A percentile compares a stretch with the other conserved stretches of the same genome.
Evolutionary conservation across 2,797 vertebrate species (phyloP).

Genomic region (Anomalospiza imberbis): DNA sequence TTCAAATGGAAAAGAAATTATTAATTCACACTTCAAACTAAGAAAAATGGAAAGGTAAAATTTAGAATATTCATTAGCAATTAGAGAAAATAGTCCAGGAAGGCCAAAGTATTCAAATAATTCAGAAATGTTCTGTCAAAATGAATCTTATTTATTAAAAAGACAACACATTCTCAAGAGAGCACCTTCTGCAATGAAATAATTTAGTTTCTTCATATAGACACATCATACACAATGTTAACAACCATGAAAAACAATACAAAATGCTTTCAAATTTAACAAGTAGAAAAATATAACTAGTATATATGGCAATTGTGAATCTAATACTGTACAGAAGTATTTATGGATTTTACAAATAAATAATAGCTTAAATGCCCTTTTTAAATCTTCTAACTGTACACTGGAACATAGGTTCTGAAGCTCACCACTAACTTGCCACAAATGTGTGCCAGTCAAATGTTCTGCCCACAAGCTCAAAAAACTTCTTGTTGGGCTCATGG

Average conservation of each 20-base stretch:
- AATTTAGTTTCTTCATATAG: slow-evolving; percentile 74
- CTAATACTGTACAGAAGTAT: slow-evolving; percentile 80
- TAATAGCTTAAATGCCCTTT: slow-evolving; percentile 78
- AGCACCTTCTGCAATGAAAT: slow-evolving; percentile 65
- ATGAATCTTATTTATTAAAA: slow-evolving; percentile 65
- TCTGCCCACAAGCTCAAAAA: slow-evolving; percentile 91
- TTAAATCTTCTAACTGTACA: slow-evolving; percentile 51
- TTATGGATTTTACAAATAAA: slow-evolving; percentile 82
- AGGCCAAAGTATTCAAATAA: slow-evolving; percentile 31
- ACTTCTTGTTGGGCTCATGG: slow-evolving; percentile 90
- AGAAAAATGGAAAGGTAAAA: not conserved
- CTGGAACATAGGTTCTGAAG: slow-evolving; percentile 7
- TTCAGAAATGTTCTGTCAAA: slow-evolving; percentile 34
- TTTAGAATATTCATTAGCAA: not conserved
- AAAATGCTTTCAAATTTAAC: slow-evolving; percentile 78
- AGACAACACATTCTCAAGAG: slow-evolving; percentile 61
- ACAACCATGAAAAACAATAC: slow-evolving; percentile 82
- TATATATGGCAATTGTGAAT: slow-evolving; percentile 79
- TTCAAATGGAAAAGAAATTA: slow-evolving; percentile 12
- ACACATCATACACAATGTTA: slow-evolving; percentile 77
- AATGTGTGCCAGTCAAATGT: slow-evolving; percentile 92
- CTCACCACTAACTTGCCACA: slow-evolving; percentile 12
- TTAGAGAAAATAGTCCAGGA: not conserved
- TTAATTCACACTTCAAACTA: slow-evolving; percentile 9
- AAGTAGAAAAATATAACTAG: slow-evolving; percentile 93